Evolutionary conservation across 2,888 invertebrate genomes (phyloP), one percentile per base, ranked within the genome.

Genomic region (Phania funesta): DNA sequence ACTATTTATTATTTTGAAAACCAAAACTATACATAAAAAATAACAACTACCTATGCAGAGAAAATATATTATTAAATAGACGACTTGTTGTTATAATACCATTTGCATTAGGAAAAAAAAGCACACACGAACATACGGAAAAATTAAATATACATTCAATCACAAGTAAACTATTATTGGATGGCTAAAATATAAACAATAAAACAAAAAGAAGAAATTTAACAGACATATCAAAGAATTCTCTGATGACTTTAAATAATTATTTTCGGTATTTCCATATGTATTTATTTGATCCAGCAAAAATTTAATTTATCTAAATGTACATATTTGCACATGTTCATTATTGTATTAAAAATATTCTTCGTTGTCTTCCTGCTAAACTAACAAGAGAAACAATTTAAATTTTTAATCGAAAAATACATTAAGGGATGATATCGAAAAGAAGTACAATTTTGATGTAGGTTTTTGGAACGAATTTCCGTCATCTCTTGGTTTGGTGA

Each of bases 141-240:
- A 44, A 54, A 16, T 35, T 26, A 48, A 26, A 60, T 68, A 35
- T 8, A n/a, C 22, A 22, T 41, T 24, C 7, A 41, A 24, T 26
- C 41, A 50, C 26, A 62, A 52, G 22, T 38, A 60, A 60, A 38
- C 46, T 24, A 46, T 46, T 58, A 58, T 38, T 26, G 70, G 48
- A 35, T 38, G 35, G 70, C 58, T 26, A 60, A 58, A 71, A 46
- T 71, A 24, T 62, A 62, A 73, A 73, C 71, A 74, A 44, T 46
- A 54, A 54, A 44, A 60, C 6, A 54, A 35, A 6, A 32, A 38
- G 22, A 32, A 46, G 29, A 50, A 38, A 58, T 24, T 52, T 22
- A 62, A 6, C 64, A 74, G 41, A 44, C 24, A 32, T 44, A 32
- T 22, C 16, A 64, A 64, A 74, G 52, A 64, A 64, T 70, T 2